phyloP scores from a whole-genome alignment of 2,113 vertebrate genomes.

The Bambusicola thoracicus region DNA sequence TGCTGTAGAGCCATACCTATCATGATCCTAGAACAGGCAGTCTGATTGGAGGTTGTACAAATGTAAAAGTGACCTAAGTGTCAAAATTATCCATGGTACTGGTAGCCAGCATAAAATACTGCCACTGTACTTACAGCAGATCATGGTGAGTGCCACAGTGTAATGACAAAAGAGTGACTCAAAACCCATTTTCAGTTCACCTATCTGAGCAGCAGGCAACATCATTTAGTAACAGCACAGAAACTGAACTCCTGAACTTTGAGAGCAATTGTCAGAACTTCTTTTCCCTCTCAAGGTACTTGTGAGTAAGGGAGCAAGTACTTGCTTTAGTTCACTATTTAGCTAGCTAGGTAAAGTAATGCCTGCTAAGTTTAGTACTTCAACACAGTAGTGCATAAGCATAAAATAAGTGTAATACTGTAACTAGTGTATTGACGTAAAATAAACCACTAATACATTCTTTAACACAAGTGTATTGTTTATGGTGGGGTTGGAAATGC shows the following conservation, averaged over 20 bases:
- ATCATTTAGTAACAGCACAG: neutral
- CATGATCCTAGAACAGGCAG: accelerated
- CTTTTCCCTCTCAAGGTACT: neutral
- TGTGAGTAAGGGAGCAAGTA: neutral
- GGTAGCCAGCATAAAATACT: neutral
- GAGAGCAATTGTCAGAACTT: neutral
- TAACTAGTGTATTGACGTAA: neutral
- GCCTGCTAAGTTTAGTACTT: neutral
- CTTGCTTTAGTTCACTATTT: neutral
- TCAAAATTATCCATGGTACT: neutral
- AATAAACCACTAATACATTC: neutral
- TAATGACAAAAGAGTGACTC: accelerated
- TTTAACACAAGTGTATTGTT: neutral
- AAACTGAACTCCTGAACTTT: neutral
- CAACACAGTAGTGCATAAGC: neutral
- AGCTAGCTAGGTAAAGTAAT: neutral
- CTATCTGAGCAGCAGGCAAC: neutral
- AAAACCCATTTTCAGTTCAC: neutral
- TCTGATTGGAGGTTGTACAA: accelerated
- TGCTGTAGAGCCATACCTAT: neutral
- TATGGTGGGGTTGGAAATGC: neutral
- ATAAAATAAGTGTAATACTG: too few species aligned
- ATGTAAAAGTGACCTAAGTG: accelerated
- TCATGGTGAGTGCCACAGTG: neutral
- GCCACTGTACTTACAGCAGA: neutral